Evolutionary conservation across 2,113 vertebrate species (phyloP), one percentile per base, ranked within the genome.

Genomic region (Ammodytes marinus): DNA sequence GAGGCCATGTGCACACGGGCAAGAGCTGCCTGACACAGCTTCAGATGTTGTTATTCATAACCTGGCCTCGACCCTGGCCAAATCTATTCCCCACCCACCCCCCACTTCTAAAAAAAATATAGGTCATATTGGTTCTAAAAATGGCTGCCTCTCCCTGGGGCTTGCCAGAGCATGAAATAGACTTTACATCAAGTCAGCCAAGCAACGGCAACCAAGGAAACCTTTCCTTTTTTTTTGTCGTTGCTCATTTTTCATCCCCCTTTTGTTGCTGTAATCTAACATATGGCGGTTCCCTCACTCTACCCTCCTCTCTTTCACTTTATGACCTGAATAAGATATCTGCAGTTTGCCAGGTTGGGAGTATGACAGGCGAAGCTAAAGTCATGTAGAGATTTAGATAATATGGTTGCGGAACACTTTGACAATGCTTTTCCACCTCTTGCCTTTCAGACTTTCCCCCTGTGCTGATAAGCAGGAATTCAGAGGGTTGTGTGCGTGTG

Each of bases 241-340:
- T 73, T 53, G 53, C 83, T 89, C 85, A 90, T 94, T 94, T 92
- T 88, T 94, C 85, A 91, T 88, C 80, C 64, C 27, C 53, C 79
- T 76, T 79, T 88, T 83, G 86, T 85, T 82, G 76, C 85, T 77
- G 66, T 84, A 91, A 91, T 89, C 84, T 78, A 88, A 91, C 86
- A 90, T 79, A 79, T 71, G 85, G 76, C 71, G 65, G 37, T 63
- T 82, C 77, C 65, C 81, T 61, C 67, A 37, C 54, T 57, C 60
- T 57, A 69, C 47, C 65, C 65, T 45, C 50, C 58, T 57, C 60
- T 64, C 67, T 74, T 70, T 79, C 77, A 55, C 52, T 85, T 81
- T 89, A 91, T 84, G 87, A 89, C 89, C 91, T 91, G 92, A 95
- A 93, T 91, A 90, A 94, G 93, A 94, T 89, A 92, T 94, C 91